These are phyloP conservation scores for Tetranychus piercei DNA, from an alignment of 2,888 invertebrate genomes.

Conservation along the genomic window DNA sequence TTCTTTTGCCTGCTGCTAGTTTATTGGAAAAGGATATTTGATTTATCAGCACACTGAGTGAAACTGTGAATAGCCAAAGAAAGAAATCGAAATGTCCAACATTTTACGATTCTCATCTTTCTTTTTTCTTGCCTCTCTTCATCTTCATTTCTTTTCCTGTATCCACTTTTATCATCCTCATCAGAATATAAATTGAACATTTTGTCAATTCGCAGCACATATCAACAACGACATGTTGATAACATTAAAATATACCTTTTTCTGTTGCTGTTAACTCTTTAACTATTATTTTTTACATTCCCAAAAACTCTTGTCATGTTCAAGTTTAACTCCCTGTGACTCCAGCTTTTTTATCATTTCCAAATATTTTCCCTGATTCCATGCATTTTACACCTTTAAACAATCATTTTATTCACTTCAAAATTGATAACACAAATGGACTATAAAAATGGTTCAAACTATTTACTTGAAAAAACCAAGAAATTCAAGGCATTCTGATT, in stretches of 20 bases:
- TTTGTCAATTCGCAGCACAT: neutral
- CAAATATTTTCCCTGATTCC: too few relatives aligned
- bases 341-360: neutral
- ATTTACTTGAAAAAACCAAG: too few relatives aligned
- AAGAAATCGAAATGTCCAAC: neutral
- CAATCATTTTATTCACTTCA: too few relatives aligned
- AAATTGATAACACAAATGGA: too few relatives aligned
- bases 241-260: neutral
- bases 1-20: neutral
- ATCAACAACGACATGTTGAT: neutral
- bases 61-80: neutral
- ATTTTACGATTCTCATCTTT: neutral
- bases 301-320: neutral
- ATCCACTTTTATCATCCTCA: neutral
- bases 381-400: too few relatives aligned
- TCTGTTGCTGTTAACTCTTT: neutral
- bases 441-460: too few relatives aligned
- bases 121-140: neutral
- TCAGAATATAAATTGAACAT: constrained; percentile 1
- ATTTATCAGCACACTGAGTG: neutral
- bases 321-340: neutral
- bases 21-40: neutral
- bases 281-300: neutral
- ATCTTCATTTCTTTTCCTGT: neutral
- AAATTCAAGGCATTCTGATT: too few relatives aligned